Conservation (phyloP, 2,797 vertebrate genomes). For the Dendrocincla fuliginosa region DNA sequence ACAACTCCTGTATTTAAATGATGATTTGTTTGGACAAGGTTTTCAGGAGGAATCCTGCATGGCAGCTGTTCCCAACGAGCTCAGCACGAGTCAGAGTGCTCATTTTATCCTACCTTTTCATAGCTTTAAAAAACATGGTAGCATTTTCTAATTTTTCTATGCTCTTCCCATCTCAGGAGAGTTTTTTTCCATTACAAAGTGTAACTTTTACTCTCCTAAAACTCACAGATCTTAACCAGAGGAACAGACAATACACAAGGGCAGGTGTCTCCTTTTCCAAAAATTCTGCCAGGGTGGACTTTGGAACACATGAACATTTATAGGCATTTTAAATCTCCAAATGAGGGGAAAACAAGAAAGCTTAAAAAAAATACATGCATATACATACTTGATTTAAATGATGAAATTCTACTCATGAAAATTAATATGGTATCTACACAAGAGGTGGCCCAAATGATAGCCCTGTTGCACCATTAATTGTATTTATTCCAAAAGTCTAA, state of each 20-base stretch:
- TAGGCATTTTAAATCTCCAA: background rate
- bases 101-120: constrained; percentile 13
- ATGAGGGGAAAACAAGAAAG: background rate
- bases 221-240: background rate
- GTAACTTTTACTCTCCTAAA: background rate
- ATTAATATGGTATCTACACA: background rate
- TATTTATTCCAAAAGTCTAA: constrained; percentile 39
- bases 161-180: background rate
- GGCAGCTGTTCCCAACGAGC: background rate
- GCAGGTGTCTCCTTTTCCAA: background rate
- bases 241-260: background rate
- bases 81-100: background rate
- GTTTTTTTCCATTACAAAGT: background rate
- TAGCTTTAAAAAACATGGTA: background rate
- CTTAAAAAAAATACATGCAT: background rate
- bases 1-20: constrained; percentile 29
- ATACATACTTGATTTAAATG: background rate
- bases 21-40: constrained; percentile 40
- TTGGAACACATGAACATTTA: background rate
- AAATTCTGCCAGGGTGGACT: background rate
- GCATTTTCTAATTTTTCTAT: background rate
- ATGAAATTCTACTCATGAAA: background rate
- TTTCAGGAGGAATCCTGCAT: background rate
- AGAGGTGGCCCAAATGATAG: background rate
- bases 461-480: constrained; percentile 26